phyloP scores from a whole-genome alignment of 2,888 invertebrate genomes.

The Chamaedrilus cognettii region DNA sequence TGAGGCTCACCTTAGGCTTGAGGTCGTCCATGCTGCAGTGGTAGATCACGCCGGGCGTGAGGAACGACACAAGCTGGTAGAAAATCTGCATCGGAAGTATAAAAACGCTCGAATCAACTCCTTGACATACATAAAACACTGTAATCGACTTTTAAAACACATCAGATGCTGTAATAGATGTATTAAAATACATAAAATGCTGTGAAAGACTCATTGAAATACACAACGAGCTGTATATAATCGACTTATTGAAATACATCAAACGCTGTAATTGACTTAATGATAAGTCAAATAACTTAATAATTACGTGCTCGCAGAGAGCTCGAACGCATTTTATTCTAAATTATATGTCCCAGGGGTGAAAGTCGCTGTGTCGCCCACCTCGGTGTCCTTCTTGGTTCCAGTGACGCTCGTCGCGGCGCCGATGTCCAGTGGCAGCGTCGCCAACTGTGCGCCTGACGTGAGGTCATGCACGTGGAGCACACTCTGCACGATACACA shows the following conservation, averaged over 20 bases:
- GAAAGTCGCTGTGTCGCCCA: too few relatives aligned
- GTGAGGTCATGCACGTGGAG: constrained; percentile 78
- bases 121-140: too few relatives aligned
- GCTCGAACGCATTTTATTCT: too few relatives aligned
- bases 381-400: constrained; percentile 78
- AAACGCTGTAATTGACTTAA: too few relatives aligned
- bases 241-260: too few relatives aligned
- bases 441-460: constrained; percentile 72
- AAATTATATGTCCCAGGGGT: too few relatives aligned
- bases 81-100: constrained; percentile 68
- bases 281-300: background rate
- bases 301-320: too few relatives aligned
- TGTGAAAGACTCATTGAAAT: too few relatives aligned
- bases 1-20: constrained; percentile 65
- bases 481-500: constrained; percentile 67
- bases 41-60: constrained; percentile 86
- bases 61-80: constrained; percentile 91
- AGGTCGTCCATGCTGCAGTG: constrained; percentile 73
- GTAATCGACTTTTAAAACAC: too few relatives aligned
- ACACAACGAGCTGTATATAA: too few relatives aligned
- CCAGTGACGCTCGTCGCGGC: constrained; percentile 77
- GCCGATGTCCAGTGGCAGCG: constrained; percentile 83
- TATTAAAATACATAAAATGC: too few relatives aligned
- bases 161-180: too few relatives aligned
- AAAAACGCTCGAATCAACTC: constrained; percentile 2